phyloP scores from a whole-genome alignment of 2,888 invertebrate species.

The Andrena bucephala region DNA sequence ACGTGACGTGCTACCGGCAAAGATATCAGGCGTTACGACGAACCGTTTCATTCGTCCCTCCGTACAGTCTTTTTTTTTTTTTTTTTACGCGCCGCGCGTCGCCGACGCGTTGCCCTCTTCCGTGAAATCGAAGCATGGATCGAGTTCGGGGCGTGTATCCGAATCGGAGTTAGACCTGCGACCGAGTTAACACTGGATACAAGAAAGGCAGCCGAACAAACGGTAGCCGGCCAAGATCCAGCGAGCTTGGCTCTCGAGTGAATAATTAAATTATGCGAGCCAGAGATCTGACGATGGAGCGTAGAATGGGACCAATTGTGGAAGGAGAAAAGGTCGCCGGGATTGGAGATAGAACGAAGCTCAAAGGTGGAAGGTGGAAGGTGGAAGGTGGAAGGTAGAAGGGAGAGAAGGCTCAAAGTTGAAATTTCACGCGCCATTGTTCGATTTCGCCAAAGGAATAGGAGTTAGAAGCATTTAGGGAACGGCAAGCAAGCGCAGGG shows the following conservation, averaged over 20 bases:
- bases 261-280: constrained; percentile 81
- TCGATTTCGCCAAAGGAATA: constrained; percentile 81
- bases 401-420: constrained; percentile 79
- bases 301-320: constrained; percentile 39
- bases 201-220: constrained; percentile 52
- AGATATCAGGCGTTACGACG: constrained; percentile 62
- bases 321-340: constrained; percentile 20
- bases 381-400: constrained; percentile 35
- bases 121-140: constrained; percentile 1
- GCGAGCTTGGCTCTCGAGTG: constrained; percentile 73
- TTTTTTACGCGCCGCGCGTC: constrained; percentile 21
- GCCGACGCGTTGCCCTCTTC: constrained; percentile 19
- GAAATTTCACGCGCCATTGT: constrained; percentile 84
- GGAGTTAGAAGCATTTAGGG: constrained; percentile 83
- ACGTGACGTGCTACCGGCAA: constrained; percentile 66
- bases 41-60: constrained; percentile 62
- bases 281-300: constrained; percentile 67
- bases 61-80: constrained; percentile 54
- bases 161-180: constrained; percentile 9
- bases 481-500: constrained; percentile 75
- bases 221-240: constrained; percentile 59
- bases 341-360: neutral
- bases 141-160: neutral
- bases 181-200: constrained; percentile 47
- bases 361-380: constrained; percentile 25